Evolutionary conservation across 2,888 invertebrate species (phyloP).

Genomic region (Dolichopus griseipennis): DNA sequence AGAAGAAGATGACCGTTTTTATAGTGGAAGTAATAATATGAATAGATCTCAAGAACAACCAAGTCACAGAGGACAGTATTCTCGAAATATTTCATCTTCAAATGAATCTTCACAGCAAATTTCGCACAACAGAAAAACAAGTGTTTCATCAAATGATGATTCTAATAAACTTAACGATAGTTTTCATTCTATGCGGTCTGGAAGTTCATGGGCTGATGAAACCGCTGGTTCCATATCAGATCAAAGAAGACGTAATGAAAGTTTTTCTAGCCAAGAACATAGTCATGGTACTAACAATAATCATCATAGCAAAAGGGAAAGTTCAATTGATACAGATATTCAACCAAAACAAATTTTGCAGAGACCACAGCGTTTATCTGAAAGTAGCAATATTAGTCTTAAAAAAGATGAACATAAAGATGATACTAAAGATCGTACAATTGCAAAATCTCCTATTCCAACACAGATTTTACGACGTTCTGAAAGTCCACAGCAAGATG

Average conservation of each 20-base stretch:
- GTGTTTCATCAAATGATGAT: slow-evolving; percentile 40
- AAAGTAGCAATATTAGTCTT: slow-evolving; percentile 26
- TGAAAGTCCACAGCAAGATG: slow-evolving; percentile 25
- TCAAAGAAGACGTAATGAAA: slow-evolving; percentile 38
- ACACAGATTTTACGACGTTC: slow-evolving; percentile 42
- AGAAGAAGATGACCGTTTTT: slow-evolving; percentile 28
- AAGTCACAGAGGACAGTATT: slow-evolving; percentile 29
- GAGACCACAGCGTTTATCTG: slow-evolving; percentile 29
- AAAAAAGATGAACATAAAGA: slow-evolving; percentile 23
- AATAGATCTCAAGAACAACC: slow-evolving; percentile 28
- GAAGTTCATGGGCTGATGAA: slow-evolving; percentile 46
- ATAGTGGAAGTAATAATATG: slow-evolving; percentile 24
- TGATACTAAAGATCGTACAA: slow-evolving; percentile 16
- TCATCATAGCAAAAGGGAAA: slow-evolving; percentile 17
- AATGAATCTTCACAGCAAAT: not conserved
- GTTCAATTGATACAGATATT: slow-evolving; percentile 34
- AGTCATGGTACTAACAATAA: slow-evolving; percentile 28
- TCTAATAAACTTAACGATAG: slow-evolving; percentile 26
- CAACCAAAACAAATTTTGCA: slow-evolving; percentile 42
- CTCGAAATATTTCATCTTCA: not conserved
- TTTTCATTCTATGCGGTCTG: slow-evolving; percentile 22
- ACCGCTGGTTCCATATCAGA: slow-evolving; percentile 32
- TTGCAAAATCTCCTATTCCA: slow-evolving; percentile 27
- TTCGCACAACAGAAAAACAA: slow-evolving; percentile 35
- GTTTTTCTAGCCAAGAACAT: slow-evolving; percentile 32